Evolutionary conservation across 2,797 vertebrate genomes (phyloP).

Genomic region (Trachurus trachurus): DNA sequence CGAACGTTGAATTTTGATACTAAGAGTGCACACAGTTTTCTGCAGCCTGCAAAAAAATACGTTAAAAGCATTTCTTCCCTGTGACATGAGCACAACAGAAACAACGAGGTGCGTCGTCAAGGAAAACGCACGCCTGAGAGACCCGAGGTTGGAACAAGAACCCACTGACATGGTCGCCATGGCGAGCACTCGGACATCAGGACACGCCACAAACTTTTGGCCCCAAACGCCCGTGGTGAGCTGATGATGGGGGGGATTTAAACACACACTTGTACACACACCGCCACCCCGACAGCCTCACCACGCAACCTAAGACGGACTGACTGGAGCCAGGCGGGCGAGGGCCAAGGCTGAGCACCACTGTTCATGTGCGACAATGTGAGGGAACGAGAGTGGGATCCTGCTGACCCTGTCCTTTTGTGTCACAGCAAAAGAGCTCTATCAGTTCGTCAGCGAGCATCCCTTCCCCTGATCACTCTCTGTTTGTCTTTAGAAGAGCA

Average conservation of each 20-base stretch:
- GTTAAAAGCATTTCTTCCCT: conserved; percentile 79
- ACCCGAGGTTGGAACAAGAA: conserved; percentile 93
- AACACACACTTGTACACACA: conserved; percentile 36
- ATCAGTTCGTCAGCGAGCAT: conserved; percentile 39
- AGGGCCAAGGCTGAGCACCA: conserved; percentile 81
- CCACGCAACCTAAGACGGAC: conserved; percentile 57
- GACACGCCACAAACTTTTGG: conserved; percentile 58
- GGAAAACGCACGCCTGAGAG: conserved; percentile 80
- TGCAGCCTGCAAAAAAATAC: conserved; percentile 84
- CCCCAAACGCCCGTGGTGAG: conserved; percentile 60
- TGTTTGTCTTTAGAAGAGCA: conserved; percentile 39
- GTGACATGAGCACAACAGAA: conserved; percentile 87
- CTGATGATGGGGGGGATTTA: conserved; percentile 16
- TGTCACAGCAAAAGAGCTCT: conserved; percentile 40
- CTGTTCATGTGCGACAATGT: conserved; percentile 71
- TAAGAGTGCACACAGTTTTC: conserved; percentile 86
- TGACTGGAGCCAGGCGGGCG: conserved; percentile 56
- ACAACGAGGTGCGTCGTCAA: conserved; percentile 77
- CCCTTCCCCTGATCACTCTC: conserved; percentile 36
- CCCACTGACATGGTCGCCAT: conserved; percentile 80
- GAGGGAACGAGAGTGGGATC: conserved; percentile 58
- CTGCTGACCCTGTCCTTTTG: conserved; percentile 53
- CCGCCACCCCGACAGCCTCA: conserved; percentile 45
- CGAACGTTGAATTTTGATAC: conserved; percentile 79
- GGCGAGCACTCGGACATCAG: conserved; percentile 72